phyloP scores from a whole-genome alignment of 2,113 vertebrate genomes.

The Rhodinocichla rosea region DNA sequence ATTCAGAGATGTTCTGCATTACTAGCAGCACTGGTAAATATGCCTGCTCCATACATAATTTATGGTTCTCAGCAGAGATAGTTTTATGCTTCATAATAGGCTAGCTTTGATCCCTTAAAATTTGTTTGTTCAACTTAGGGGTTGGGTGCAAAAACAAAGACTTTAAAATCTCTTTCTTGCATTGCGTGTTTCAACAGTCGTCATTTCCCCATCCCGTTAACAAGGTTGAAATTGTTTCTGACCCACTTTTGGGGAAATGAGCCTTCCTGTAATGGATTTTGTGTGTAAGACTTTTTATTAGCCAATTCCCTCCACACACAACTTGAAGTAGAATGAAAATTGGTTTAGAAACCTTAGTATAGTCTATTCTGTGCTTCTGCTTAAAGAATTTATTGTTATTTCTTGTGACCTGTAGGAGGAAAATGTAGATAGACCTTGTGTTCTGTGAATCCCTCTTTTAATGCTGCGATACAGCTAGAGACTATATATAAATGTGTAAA shows the following conservation, averaged over 20 bases:
- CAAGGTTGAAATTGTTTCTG: constrained; percentile 43
- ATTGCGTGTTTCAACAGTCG: constrained; percentile 9
- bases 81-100: constrained; percentile 51
- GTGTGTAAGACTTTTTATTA: constrained; percentile 52
- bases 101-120: constrained; percentile 50
- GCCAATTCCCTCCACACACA: constrained; percentile 47
- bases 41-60: constrained; percentile 48
- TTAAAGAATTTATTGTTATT: not conserved
- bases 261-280: constrained; percentile 56
- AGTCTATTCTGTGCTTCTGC: not conserved
- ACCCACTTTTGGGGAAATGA: constrained; percentile 47
- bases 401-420: not conserved
- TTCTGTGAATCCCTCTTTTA: not conserved
- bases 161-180: constrained; percentile 5
- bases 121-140: constrained; percentile 30
- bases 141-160: constrained; percentile 38
- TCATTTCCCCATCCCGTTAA: not conserved
- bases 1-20: constrained; percentile 46
- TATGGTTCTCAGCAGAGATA: constrained; percentile 22
- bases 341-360: constrained; percentile 31
- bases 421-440: not conserved
- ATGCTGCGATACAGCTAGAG: not conserved
- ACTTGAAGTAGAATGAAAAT: constrained; percentile 39
- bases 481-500: not conserved
- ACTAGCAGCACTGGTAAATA: constrained; percentile 49